A percentile compares a stretch with the other conserved stretches of the same genome.
Evolutionary conservation across 2,797 vertebrate genomes (phyloP).

Genomic region (Acropternis orthonyx): DNA sequence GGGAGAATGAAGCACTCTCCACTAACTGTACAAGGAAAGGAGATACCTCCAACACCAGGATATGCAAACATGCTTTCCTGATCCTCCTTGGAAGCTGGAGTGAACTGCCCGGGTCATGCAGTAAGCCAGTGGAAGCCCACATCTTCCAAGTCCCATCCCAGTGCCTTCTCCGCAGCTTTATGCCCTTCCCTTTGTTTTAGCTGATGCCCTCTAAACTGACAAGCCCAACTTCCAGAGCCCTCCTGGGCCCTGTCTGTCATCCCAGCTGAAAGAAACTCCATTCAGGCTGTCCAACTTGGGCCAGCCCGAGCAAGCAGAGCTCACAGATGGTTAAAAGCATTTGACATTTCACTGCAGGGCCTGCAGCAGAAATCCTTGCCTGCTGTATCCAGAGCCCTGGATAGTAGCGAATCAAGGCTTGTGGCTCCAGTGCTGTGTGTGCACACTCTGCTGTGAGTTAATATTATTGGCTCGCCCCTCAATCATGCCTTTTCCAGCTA

Average conservation of each 20-base stretch:
- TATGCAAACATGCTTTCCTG: background rate
- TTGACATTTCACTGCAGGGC: conserved; percentile 64
- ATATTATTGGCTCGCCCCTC: conserved; percentile 79
- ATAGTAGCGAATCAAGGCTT: conserved; percentile 60
- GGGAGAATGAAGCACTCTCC: background rate
- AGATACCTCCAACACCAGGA: background rate
- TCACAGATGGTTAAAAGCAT: conserved; percentile 62
- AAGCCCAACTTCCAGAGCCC: conserved; percentile 26
- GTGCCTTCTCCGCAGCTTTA: background rate
- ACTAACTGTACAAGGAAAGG: background rate
- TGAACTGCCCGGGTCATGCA: rapidly evolving
- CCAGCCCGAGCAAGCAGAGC: conserved; percentile 18
- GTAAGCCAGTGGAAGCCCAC: background rate
- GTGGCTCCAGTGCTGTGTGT: conserved; percentile 43
- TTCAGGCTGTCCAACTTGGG: conserved; percentile 44
- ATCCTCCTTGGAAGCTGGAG: background rate
- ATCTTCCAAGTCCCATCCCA: background rate
- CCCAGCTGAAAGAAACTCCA: conserved; percentile 22
- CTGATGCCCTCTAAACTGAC: conserved; percentile 7
- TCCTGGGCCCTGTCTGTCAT: conserved; percentile 47
- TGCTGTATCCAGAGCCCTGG: conserved; percentile 37
- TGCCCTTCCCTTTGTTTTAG: conserved; percentile 2
- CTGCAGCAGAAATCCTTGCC: conserved; percentile 63
- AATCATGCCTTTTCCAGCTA: conserved; percentile 82
- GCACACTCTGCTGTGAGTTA: conserved; percentile 71